These are phyloP conservation scores for Paracanthobrama guichenoti DNA, from an alignment of 2,113 vertebrate species.

Conservation along the genomic window DNA sequence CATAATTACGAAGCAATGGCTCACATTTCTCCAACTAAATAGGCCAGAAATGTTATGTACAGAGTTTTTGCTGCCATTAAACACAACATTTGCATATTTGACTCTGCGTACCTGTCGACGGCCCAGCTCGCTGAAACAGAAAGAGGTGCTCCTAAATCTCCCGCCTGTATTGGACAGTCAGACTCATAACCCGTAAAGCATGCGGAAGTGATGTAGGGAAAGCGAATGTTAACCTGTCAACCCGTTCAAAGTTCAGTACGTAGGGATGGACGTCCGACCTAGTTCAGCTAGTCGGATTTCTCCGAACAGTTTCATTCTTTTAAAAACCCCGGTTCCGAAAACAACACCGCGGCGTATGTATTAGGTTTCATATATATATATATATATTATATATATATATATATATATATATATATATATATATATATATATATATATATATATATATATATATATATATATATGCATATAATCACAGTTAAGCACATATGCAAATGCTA, in stretches of 20 bases:
- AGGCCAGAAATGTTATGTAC: background rate
- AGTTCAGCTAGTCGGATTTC: background rate
- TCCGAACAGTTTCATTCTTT: too few species aligned
- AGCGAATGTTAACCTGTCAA: constrained; percentile 57
- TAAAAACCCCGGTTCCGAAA: too few species aligned
- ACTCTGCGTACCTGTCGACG: background rate
- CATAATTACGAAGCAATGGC: background rate
- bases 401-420: too few species aligned
- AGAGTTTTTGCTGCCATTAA: background rate
- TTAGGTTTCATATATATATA: too few species aligned
- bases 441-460: too few species aligned
- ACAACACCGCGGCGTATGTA: too few species aligned
- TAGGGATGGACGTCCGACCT: background rate
- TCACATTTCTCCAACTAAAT: background rate
- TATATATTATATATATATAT: too few species aligned
- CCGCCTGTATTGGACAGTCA: background rate
- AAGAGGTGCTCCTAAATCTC: background rate
- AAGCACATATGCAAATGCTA: too few species aligned
- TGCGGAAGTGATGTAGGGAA: constrained; percentile 61
- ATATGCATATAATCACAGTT: too few species aligned
- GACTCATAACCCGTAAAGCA: accelerated
- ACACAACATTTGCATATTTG: background rate
- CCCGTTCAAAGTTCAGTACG: background rate
- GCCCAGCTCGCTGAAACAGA: background rate
- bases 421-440: too few species aligned